Percentiles rank a stretch among this genome's conserved stretches.
Conservation (phyloP, 2,113 vertebrate genomes). For the Apteryx owenii region DNA sequence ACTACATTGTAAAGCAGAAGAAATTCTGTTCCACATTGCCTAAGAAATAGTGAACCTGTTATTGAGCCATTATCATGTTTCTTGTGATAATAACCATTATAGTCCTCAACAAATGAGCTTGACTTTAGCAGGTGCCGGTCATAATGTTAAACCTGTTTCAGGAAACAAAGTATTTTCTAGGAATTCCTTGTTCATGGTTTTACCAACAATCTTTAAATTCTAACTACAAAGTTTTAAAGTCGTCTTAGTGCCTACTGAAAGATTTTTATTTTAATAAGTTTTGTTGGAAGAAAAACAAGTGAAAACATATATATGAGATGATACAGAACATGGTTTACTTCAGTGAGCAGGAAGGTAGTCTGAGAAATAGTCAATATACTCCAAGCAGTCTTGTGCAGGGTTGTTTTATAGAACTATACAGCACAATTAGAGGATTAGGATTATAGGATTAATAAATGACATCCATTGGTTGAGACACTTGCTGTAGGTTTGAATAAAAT, state of each 20-base stretch:
- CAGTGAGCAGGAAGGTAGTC: neutral
- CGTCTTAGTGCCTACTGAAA: too few species aligned
- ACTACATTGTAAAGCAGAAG: neutral
- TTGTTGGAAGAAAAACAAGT: neutral
- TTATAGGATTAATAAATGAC: neutral
- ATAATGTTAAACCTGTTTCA: neutral
- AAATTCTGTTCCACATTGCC: neutral
- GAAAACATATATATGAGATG: neutral
- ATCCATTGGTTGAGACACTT: neutral
- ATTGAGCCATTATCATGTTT: neutral
- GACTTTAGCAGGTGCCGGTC: neutral
- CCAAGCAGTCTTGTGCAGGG: neutral
- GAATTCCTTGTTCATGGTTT: neutral
- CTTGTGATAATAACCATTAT: neutral
- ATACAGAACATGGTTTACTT: neutral
- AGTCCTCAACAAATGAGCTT: neutral
- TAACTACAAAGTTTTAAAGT: neutral
- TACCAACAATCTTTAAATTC: neutral
- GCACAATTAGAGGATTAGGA: too few species aligned
- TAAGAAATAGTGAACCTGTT: neutral
- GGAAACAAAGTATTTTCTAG: neutral
- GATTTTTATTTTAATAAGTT: neutral
- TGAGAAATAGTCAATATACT: neutral
- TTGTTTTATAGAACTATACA: neutral
- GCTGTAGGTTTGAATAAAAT: neutral